A percentile compares a stretch with the other conserved stretches of the same genome.
phyloP scores from a whole-genome alignment of 2,888 invertebrate species.

The Glyphotaelius pellucidus region DNA sequence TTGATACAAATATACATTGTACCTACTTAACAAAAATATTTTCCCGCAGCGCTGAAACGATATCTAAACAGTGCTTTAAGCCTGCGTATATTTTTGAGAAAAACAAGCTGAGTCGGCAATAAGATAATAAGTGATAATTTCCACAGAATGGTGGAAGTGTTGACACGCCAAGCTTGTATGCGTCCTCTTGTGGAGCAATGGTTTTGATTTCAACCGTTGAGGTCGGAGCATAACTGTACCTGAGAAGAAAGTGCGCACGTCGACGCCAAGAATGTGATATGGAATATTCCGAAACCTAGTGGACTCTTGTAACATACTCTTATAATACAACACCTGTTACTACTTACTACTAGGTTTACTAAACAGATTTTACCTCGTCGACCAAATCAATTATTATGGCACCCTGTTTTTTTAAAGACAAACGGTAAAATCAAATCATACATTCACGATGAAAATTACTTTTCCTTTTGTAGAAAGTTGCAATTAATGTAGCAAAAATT shows the following conservation, averaged over 20 bases:
- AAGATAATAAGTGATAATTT: background rate
- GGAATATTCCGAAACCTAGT: background rate
- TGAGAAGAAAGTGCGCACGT: conserved; percentile 51
- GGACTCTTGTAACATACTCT: background rate
- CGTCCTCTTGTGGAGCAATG: conserved; percentile 9
- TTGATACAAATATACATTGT: no score
- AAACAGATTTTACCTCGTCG: no score
- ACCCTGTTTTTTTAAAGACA: no score
- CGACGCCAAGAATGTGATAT: conserved; percentile 31
- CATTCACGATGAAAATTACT: no score
- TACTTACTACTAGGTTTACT: background rate
- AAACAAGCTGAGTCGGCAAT: background rate
- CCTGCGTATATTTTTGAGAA: background rate
- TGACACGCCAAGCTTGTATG: background rate
- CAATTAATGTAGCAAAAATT: no score
- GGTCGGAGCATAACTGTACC: conserved; percentile 53
- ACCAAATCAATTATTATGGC: no score
- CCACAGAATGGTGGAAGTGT: background rate
- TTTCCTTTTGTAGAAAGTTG: no score
- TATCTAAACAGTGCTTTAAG: background rate
- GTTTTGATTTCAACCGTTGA: conserved; percentile 57
- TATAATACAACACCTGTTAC: background rate
- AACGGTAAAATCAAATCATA: no score
- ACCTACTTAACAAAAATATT: no score
- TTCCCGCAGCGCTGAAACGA: background rate